These are phyloP conservation scores for Oxyteleia sp. DNA, from an alignment of 2,888 invertebrate species.

Conservation along the genomic window DNA sequence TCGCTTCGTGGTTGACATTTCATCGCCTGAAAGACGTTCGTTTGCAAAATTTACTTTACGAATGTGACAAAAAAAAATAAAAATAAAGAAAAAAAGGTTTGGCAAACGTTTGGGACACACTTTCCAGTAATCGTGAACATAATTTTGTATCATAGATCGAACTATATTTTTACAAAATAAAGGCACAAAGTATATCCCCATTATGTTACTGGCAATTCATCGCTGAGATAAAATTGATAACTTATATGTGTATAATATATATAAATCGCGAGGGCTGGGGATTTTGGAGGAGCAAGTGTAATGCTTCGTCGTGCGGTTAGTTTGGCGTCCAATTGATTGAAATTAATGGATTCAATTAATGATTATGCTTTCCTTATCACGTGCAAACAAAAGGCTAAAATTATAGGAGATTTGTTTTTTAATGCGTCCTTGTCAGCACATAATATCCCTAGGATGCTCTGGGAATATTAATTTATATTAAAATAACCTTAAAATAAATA, in stretches of 20 bases:
- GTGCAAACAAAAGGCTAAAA: too few relatives aligned
- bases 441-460: too few relatives aligned
- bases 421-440: too few relatives aligned
- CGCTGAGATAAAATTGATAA: conserved; percentile 39
- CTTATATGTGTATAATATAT: conserved; percentile 18
- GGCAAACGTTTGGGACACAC: conserved; percentile 35
- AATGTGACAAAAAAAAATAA: conserved; percentile 44
- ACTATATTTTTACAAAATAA: conserved; percentile 77
- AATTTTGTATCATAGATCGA: conserved; percentile 77
- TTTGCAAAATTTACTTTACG: conserved; percentile 27
- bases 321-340: too few relatives aligned
- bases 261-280: conserved; percentile 9
- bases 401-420: too few relatives aligned
- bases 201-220: conserved; percentile 32
- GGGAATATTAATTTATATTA: too few relatives aligned
- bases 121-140: conserved; percentile 58
- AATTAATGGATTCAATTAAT: conserved; percentile 1
- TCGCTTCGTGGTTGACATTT: too few relatives aligned
- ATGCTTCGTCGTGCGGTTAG: too few relatives aligned
- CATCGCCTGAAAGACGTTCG: too few relatives aligned
- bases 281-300: neutral
- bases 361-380: too few relatives aligned
- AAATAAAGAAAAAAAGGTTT: too few relatives aligned
- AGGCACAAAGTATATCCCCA: conserved; percentile 39
- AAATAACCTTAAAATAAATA: too few relatives aligned